Base-by-base conservation (phyloP, 2,797 vertebrate genomes). In the Phrynocephalus forsythii region DNA sequence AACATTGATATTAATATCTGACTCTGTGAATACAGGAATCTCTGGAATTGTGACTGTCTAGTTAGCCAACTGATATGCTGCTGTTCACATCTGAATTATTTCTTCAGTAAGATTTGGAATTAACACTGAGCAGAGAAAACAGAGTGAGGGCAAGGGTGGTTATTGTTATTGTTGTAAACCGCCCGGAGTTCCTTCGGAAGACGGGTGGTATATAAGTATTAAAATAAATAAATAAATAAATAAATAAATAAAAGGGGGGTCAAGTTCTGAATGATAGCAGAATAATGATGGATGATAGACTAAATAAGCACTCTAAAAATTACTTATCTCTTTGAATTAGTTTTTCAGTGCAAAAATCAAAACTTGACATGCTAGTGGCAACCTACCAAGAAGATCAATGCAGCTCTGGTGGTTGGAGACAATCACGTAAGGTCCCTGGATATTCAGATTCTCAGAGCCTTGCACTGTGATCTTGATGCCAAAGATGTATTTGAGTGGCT, bases 351-450 rank as follows among this genome's bases (percentile, higher is more conserved):
- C 44, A 67, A 76, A 18, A 44, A 24, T 82, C 28, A 28, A 38
- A 20, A 52, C 38, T 10, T 22, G 3, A 68, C 33, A 38, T 9
- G 8, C 44, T 48, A 76, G 38, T 44, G 26, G 67, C 86, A 5
- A 63, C 60, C 60, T 83, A 87, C 86, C 86, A 6, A 87, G 24
- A 50, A 87, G 56, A n/a, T 87, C 72, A 13, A 87, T 33, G 38
- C 30, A 28, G 63, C 67, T 52, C 60, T 87, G 80, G 18, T 87
- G 86, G 86, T 87, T 87, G 44, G 72, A 50, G 28, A 87, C 80
- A 24, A 87, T 83, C 80, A 77, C 80, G 56, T 83, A 87, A 1
- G 72, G 81, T 1, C 28, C n/a, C 72, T 77, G 82, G 63, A 30
- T 69, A 33, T 87, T 87, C 63, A 87, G 30, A 75, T 87, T 77